A percentile compares a stretch with the other conserved stretches of the same genome.
These are phyloP conservation scores for Limnephilus rhombicus DNA, from an alignment of 2,888 invertebrate genomes.

Conservation along the genomic window DNA sequence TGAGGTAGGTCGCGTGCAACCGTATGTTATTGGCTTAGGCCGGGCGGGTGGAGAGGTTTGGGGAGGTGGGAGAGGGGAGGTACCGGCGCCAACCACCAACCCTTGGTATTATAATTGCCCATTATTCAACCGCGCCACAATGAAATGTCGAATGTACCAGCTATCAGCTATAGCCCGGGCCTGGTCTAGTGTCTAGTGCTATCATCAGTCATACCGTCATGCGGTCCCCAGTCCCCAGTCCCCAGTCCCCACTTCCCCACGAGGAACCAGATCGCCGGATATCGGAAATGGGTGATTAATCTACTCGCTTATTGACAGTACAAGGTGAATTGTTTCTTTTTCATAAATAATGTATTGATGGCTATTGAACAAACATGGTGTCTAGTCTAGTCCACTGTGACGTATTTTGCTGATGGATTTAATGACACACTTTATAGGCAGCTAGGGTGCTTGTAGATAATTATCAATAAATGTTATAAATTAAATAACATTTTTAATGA, in stretches of 20 bases:
- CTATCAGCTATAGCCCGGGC: too few relatives aligned
- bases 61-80: not conserved
- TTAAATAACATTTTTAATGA: too few relatives aligned
- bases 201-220: not conserved
- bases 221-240: not conserved
- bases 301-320: not conserved
- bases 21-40: not conserved
- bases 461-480: too few relatives aligned
- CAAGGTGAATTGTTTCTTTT: not conserved
- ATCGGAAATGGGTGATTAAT: not conserved
- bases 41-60: not conserved
- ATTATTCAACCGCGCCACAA: constrained; percentile 14
- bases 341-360: not conserved
- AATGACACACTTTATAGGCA: not conserved
- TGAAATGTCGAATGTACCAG: not conserved
- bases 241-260: not conserved
- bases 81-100: constrained; percentile 29
- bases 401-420: not conserved
- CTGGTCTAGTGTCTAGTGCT: not conserved
- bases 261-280: not conserved
- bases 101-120: constrained; percentile 33
- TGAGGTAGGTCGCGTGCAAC: constrained; percentile 40
- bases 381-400: not conserved
- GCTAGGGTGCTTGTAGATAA: not conserved
- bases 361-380: not conserved